Percentiles rank a stretch among this genome's conserved stretches.
phyloP scores from a whole-genome alignment of 2,888 invertebrate genomes.

The Zhengitettix transpicula region DNA sequence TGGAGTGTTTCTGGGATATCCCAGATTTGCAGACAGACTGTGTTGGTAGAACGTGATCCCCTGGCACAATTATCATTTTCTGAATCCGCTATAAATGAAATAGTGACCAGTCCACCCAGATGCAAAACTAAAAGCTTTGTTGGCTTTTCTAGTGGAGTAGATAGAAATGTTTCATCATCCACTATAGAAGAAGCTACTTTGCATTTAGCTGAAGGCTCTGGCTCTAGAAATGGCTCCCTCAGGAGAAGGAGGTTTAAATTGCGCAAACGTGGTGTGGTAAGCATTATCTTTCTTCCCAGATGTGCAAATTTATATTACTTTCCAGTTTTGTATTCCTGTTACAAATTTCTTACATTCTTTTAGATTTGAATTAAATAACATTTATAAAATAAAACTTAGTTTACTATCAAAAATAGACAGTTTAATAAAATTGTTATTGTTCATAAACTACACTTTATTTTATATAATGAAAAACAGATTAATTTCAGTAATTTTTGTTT shows the following conservation, averaged over 20 bases:
- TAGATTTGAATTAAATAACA: no score
- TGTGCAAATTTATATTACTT: no score
- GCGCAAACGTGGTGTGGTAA: slow-evolving; percentile 28
- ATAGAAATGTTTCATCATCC: slow-evolving; percentile 27
- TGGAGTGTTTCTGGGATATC: slow-evolving; percentile 82
- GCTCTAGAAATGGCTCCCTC: slow-evolving; percentile 25
- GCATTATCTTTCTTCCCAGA: neutral
- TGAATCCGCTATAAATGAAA: slow-evolving; percentile 69
- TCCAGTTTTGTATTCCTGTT: no score
- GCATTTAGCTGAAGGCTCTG: slow-evolving; percentile 18
- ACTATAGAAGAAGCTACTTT: slow-evolving; percentile 32
- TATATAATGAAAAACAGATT: no score
- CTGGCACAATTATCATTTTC: slow-evolving; percentile 62
- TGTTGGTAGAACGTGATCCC: slow-evolving; percentile 19
- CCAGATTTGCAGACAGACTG: slow-evolving; percentile 34
- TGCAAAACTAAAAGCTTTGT: slow-evolving; percentile 10
- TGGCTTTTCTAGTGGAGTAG: neutral
- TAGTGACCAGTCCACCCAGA: slow-evolving; percentile 28
- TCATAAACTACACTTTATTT: no score
- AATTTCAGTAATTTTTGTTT: no score
- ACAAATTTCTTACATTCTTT: no score
- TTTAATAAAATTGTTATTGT: no score
- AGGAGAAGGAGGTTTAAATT: slow-evolving; percentile 28
- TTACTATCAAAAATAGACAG: no score
- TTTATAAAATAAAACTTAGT: no score